A percentile compares a stretch with the other conserved stretches of the same genome.
These are phyloP conservation scores for Amblyteles armatorius DNA, from an alignment of 2,888 invertebrate species.

Conservation along the genomic window DNA sequence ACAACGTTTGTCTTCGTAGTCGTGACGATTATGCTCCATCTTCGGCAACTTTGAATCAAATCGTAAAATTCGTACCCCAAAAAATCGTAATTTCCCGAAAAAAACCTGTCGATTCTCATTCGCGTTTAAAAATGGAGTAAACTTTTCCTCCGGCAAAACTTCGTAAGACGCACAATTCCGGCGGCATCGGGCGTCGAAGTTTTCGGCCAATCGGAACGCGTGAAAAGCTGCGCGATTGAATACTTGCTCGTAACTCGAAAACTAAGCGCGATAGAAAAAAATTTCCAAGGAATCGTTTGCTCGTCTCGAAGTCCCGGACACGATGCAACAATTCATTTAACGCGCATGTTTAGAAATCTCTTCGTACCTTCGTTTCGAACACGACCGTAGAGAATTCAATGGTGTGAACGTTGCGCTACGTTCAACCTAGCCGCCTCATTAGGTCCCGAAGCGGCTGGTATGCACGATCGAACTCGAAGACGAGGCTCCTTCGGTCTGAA, in stretches of 20 bases:
- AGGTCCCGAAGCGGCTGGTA: neutral
- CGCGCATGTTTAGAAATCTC: neutral
- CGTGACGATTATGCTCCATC: neutral
- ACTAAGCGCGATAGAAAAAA: neutral
- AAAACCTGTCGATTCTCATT: too few relatives aligned
- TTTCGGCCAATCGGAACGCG: neutral
- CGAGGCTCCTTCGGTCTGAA: neutral
- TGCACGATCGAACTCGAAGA: neutral
- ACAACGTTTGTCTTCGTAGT: neutral
- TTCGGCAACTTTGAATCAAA: neutral
- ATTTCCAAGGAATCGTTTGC: neutral
- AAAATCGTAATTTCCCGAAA: too few relatives aligned
- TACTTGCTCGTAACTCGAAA: neutral
- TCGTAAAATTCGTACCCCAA: too few relatives aligned
- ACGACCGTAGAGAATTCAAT: neutral
- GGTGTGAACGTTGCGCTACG: neutral
- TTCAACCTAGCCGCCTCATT: neutral
- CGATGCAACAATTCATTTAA: neutral
- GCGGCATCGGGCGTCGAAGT: too few relatives aligned
- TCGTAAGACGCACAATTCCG: too few relatives aligned
- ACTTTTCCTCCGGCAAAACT: too few relatives aligned
- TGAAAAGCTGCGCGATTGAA: neutral
- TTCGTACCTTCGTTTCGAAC: neutral
- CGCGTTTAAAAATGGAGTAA: too few relatives aligned
- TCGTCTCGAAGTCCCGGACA: neutral